These are phyloP conservation scores for Labroides dimidiatus DNA, from an alignment of 2,797 vertebrate species.

Conservation along the genomic window DNA sequence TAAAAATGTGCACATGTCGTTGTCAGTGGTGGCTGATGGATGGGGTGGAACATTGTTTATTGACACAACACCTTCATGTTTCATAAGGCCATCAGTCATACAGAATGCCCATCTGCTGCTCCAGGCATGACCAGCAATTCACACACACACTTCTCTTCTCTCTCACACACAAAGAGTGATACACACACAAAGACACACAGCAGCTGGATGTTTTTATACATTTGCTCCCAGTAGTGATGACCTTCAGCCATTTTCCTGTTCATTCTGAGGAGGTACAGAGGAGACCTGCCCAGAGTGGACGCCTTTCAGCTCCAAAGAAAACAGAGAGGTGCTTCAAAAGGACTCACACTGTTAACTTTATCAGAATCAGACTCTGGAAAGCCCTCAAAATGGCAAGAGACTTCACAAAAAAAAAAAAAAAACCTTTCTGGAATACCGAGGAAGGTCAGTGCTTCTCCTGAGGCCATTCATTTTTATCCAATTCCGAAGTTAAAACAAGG, in stretches of 20 bases:
- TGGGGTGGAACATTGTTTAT: slow-evolving; percentile 78
- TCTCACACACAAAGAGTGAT: slow-evolving; percentile 14
- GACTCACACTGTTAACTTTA: slow-evolving; percentile 55
- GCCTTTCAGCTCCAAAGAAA: slow-evolving; percentile 55
- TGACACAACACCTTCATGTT: slow-evolving; percentile 84
- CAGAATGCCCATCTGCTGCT: slow-evolving; percentile 70
- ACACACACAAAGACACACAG: slow-evolving; percentile 12
- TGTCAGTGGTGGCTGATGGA: slow-evolving; percentile 74
- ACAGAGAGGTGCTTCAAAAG: slow-evolving; percentile 46
- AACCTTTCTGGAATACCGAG: slow-evolving; percentile 36
- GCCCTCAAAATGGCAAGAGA: slow-evolving; percentile 59
- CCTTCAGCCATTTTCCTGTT: slow-evolving; percentile 62
- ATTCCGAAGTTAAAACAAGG: background rate
- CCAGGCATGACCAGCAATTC: slow-evolving; percentile 48
- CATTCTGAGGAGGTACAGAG: background rate
- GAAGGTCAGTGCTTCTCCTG: slow-evolving; percentile 34
- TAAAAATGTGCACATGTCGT: slow-evolving; percentile 70
- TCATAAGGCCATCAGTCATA: slow-evolving; percentile 80
- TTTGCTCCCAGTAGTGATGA: slow-evolving; percentile 66
- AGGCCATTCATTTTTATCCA: background rate
- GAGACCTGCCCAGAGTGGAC: slow-evolving; percentile 47
- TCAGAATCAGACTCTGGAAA: slow-evolving; percentile 32
- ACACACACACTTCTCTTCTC: slow-evolving; percentile 6
- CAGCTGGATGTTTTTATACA: slow-evolving; percentile 53
- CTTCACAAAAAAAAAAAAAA: slow-evolving; percentile 40